Base-by-base conservation (phyloP, 2,888 invertebrate genomes). In the Eupelmus urozonus region DNA sequence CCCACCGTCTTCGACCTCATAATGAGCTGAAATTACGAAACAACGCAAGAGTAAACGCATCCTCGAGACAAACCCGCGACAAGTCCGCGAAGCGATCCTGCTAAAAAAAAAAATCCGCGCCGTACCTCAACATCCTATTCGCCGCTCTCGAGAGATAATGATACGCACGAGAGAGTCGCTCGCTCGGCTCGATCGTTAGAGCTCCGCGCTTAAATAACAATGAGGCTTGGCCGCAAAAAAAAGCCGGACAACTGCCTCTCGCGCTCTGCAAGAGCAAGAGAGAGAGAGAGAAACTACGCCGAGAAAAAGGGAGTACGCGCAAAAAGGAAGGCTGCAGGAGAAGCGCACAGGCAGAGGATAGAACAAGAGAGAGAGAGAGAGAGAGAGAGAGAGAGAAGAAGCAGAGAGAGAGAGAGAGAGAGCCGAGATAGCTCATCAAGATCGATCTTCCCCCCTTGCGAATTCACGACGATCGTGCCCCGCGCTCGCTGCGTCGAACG, bases 391-490 rank as follows among this genome's bases (percentile, higher is more conserved):
- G 55, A 76, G 69, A 80, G 62, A 45, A 81, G 80, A 82, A 81
- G 75, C 23, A 16, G 65, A 34, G 59, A 78, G 70, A 80, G 60
- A 34, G 80, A 80, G 82, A 81, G 75, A 76, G 74, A 81, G 25
- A 20, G 18, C 42, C 75, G 55, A 82, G 82, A 81, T 83, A 81
- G 84, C 74, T 74, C 78, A 70, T 75, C 79, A 71, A 57, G 71
- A 79, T 79, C 76, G 79, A 75, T 75, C 76, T 45, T 57, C 34
- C 16, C 29, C 62, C 20, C 34, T 18, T 7, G 63, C 69, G 78
- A 74, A 72, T 60, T 67, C 60, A 45, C 66, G 76, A 63, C 63
- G 57, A 57, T 29, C 18, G 18, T 1, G 20, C 42, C 11, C 45
- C 13, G 23, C 3, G 45, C 16, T 42, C 23, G 57, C 49, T 81